Conservation (phyloP, 2,888 invertebrate genomes). For the Malachius bipustulatus region DNA sequence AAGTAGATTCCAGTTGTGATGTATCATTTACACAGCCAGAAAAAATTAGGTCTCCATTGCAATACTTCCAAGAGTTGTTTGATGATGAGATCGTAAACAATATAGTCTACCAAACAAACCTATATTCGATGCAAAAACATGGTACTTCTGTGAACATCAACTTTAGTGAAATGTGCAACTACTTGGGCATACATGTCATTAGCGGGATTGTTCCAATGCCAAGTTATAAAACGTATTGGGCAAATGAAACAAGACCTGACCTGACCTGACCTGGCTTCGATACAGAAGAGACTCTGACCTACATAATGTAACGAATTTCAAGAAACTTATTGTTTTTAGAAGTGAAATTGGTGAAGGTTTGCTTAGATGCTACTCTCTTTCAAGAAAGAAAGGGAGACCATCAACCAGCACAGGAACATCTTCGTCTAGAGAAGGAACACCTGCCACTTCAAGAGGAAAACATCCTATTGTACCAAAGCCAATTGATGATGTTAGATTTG, state of each 20-base stretch:
- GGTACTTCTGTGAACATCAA: slow-evolving; percentile 16
- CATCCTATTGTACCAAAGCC: not conserved
- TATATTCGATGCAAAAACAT: slow-evolving; percentile 18
- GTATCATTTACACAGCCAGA: slow-evolving; percentile 10
- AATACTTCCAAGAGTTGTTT: slow-evolving; percentile 18
- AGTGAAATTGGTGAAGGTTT: too few species aligned
- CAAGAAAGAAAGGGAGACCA: slow-evolving; percentile 6
- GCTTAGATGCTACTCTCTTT: too few species aligned
- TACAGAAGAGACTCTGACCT: too few species aligned
- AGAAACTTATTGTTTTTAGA: too few species aligned
- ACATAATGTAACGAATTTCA: too few species aligned
- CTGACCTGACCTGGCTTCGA: not conserved
- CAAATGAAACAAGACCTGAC: slow-evolving; percentile 17
- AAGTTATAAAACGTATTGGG: slow-evolving; percentile 21
- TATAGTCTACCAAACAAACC: slow-evolving; percentile 18
- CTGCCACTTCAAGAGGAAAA: not conserved
- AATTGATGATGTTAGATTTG: slow-evolving; percentile 8
- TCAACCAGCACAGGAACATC: not conserved
- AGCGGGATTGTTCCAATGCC: slow-evolving; percentile 19
- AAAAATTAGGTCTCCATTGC: slow-evolving; percentile 11
- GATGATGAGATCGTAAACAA: slow-evolving; percentile 15
- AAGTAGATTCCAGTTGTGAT: slow-evolving; percentile 7
- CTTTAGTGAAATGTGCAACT: slow-evolving; percentile 19
- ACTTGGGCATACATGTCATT: slow-evolving; percentile 19
- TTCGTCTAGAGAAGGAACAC: too few species aligned